A percentile compares a stretch with the other conserved stretches of the same genome.
Evolutionary conservation across 2,797 vertebrate genomes (phyloP).

Genomic region (Florisuga fusca): DNA sequence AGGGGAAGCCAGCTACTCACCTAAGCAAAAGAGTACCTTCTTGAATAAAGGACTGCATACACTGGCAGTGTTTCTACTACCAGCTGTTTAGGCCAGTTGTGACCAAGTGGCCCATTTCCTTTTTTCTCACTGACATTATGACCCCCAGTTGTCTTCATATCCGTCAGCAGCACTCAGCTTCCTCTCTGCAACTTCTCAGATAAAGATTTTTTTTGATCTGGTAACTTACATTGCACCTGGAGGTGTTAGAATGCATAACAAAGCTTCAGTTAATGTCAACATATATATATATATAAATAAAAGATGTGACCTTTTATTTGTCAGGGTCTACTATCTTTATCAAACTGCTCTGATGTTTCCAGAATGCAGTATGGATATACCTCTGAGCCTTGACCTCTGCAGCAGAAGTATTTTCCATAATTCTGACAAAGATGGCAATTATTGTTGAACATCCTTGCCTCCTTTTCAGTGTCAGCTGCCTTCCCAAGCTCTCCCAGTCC

Average conservation of each 20-base stretch:
- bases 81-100: background rate
- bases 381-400: background rate
- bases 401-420: background rate
- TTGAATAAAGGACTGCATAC: background rate
- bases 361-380: rapidly evolving
- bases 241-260: background rate
- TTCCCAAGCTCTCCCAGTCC: background rate
- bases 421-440: background rate
- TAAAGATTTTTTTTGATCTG: background rate
- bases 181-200: background rate
- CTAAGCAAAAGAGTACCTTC: background rate
- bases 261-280: background rate
- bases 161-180: background rate
- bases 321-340: background rate
- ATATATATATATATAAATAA: background rate
- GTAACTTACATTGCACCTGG: background rate
- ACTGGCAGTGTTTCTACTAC: background rate
- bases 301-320: background rate
- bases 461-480: background rate
- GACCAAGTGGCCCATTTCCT: background rate
- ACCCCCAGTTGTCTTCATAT: background rate
- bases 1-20: background rate
- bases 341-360: background rate
- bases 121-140: background rate
- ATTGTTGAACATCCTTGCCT: background rate